Evolutionary conservation across 2,113 vertebrate species (phyloP).

Genomic region (Bostrychus sinensis): DNA sequence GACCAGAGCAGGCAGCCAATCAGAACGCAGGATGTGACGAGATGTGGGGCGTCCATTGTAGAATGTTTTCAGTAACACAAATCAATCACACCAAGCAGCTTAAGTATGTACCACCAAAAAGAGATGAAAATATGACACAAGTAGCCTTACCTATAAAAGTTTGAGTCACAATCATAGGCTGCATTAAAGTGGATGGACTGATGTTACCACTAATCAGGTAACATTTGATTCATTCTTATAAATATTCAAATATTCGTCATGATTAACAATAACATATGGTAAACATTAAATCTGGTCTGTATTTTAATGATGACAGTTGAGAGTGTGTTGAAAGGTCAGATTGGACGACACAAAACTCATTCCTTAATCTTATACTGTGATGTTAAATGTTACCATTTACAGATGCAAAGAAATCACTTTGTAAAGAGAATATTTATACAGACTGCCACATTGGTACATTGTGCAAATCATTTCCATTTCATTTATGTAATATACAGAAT

Average conservation of each 20-base stretch:
- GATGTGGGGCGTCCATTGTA: conserved; percentile 18
- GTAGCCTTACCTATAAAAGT: too few relatives aligned
- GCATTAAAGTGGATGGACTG: too few relatives aligned
- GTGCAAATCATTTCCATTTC: too few relatives aligned
- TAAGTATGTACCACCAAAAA: background rate
- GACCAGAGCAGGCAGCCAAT: conserved; percentile 65
- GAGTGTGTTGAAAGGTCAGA: too few relatives aligned
- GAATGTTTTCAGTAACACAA: conserved; percentile 12
- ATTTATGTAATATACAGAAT: background rate
- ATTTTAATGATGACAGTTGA: too few relatives aligned
- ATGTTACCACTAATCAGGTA: too few relatives aligned
- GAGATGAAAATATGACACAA: too few relatives aligned
- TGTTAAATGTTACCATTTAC: background rate
- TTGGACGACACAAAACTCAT: background rate
- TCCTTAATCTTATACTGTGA: too few relatives aligned
- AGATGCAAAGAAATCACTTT: background rate
- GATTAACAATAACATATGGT: background rate
- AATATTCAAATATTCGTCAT: too few relatives aligned
- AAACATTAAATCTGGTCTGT: conserved; percentile 7
- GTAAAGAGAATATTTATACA: background rate
- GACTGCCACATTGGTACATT: background rate
- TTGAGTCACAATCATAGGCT: too few relatives aligned
- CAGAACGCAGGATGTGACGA: conserved; percentile 53
- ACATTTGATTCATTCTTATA: too few relatives aligned
- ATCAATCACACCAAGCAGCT: conserved; percentile 42